Evolutionary conservation across 1,140 invertebrate species (phyloP).

Genomic region (Pachypsylla venusta): DNA sequence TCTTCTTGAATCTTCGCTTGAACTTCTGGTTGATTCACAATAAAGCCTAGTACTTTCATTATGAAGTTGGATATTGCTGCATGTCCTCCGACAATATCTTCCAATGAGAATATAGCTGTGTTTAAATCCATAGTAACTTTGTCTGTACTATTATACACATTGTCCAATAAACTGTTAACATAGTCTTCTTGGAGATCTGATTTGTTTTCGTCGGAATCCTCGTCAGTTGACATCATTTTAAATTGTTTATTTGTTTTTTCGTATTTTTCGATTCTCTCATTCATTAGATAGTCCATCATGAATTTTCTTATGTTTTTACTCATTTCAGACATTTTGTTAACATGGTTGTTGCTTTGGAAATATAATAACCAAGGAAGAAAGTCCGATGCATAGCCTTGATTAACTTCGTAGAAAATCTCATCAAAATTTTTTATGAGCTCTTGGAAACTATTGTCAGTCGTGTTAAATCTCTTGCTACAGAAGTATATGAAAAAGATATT

Average conservation of each 20-base stretch:
- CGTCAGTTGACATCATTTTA: too few species aligned
- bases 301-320: constrained; percentile 55
- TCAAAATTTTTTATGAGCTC: constrained; percentile 59
- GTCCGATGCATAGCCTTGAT: constrained; percentile 73
- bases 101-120: constrained; percentile 44
- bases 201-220: constrained; percentile 18
- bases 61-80: constrained; percentile 66
- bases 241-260: too few species aligned
- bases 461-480: constrained; percentile 55
- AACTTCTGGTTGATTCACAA: constrained; percentile 46
- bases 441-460: constrained; percentile 45
- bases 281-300: constrained; percentile 52
- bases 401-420: constrained; percentile 77
- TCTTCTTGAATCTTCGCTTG: constrained; percentile 49
- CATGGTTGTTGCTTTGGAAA: constrained; percentile 34
- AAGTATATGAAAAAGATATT: constrained; percentile 76
- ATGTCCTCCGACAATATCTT: constrained; percentile 76
- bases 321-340: constrained; percentile 49
- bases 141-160: constrained; percentile 41
- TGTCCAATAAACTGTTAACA: constrained; percentile 53
- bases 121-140: constrained; percentile 42
- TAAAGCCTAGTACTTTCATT: constrained; percentile 51
- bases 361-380: constrained; percentile 54
- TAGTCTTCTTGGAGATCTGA: constrained; percentile 38
- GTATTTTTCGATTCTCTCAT: constrained; percentile 36